Conservation (phyloP, 2,888 invertebrate genomes). For the Metalampra italica region DNA sequence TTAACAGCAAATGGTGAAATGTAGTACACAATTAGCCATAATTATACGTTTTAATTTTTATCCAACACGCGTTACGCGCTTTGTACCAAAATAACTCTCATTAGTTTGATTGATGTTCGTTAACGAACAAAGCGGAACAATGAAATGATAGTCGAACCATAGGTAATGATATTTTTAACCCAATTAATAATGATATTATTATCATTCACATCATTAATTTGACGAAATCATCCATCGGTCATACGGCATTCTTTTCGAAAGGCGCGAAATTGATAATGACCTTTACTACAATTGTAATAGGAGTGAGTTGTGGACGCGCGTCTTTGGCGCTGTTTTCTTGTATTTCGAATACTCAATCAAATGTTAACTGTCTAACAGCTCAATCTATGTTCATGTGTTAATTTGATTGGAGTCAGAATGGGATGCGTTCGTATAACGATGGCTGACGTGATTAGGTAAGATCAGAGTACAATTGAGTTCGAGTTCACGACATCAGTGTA, state of each 20-base stretch:
- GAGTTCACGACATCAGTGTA: too few species aligned
- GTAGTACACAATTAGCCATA: neutral
- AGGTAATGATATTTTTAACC: conserved; percentile 55
- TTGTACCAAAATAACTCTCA: conserved; percentile 4
- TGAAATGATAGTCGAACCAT: conserved; percentile 10
- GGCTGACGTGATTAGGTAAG: too few species aligned
- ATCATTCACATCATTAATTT: conserved; percentile 60
- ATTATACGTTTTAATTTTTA: neutral
- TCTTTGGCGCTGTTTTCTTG: neutral
- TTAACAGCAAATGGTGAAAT: neutral
- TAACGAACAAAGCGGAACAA: conserved; percentile 18
- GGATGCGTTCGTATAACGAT: neutral
- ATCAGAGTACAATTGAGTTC: neutral
- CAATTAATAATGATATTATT: conserved; percentile 69
- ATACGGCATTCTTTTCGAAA: conserved; percentile 25
- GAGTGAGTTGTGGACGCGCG: neutral
- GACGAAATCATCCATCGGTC: conserved; percentile 50
- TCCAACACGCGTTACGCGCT: neutral
- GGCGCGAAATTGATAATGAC: conserved; percentile 38
- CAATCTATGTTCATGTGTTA: conserved; percentile 21
- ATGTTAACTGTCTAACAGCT: conserved; percentile 22
- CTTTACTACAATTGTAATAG: conserved; percentile 15
- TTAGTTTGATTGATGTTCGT: conserved; percentile 27
- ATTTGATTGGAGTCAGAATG: conserved; percentile 16
- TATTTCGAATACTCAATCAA: conserved; percentile 2